Evolutionary conservation across 1,140 invertebrate species (phyloP).

Genomic region (Helicoverpa armigera): DNA sequence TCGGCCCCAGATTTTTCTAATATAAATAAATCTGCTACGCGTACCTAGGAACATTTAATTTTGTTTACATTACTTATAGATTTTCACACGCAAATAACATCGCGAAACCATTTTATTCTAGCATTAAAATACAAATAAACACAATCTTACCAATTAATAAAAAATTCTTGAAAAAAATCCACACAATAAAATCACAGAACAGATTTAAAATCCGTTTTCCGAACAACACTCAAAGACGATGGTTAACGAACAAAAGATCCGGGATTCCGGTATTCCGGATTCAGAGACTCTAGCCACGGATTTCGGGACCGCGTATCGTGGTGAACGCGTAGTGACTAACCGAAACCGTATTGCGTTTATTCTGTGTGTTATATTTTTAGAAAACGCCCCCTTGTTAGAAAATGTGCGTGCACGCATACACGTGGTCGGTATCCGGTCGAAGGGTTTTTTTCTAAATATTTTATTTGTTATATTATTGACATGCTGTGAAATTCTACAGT

Average conservation of each 20-base stretch:
- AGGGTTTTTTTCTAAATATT: slow-evolving; percentile 58
- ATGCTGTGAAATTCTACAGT: slow-evolving; percentile 18
- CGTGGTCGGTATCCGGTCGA: slow-evolving; percentile 71
- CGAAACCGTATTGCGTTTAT: slow-evolving; percentile 67
- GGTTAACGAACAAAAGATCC: slow-evolving; percentile 36
- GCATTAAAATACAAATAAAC: background rate
- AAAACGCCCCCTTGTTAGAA: slow-evolving; percentile 80
- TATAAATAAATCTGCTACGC: slow-evolving; percentile 32
- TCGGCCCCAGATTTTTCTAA: slow-evolving; percentile 37
- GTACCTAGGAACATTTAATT: background rate
- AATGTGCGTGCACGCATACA: slow-evolving; percentile 60
- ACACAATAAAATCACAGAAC: slow-evolving; percentile 13
- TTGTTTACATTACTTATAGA: slow-evolving; percentile 13
- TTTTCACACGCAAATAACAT: background rate
- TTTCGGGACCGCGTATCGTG: slow-evolving; percentile 57
- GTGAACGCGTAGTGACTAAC: slow-evolving; percentile 67
- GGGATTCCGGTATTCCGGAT: background rate
- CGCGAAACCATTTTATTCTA: background rate
- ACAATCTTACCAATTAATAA: slow-evolving; percentile 12
- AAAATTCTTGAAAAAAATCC: slow-evolving; percentile 10
- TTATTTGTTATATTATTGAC: slow-evolving; percentile 25
- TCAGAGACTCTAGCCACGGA: slow-evolving; percentile 62
- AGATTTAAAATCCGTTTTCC: background rate
- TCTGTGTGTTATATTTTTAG: slow-evolving; percentile 78
- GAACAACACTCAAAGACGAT: slow-evolving; percentile 3